Conservation (phyloP, 2,113 vertebrate genomes). For the Acrocephalus arundinaceus region DNA sequence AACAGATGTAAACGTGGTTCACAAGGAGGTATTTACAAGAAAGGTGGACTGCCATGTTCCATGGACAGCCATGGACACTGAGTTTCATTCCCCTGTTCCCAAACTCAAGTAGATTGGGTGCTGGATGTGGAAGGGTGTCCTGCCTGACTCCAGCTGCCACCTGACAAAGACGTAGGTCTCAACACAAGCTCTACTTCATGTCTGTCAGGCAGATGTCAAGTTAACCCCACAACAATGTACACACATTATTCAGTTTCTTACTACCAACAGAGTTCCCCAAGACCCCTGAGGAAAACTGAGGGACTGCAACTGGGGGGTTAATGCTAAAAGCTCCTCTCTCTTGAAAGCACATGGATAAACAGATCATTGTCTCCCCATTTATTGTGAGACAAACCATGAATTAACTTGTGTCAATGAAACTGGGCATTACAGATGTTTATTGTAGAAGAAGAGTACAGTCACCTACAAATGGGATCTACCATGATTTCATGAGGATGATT, state of each 20-base stretch:
- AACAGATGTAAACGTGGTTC: not conserved
- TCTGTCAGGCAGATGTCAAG: not conserved
- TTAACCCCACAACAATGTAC: not conserved
- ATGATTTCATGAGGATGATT: not conserved
- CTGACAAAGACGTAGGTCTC: not conserved
- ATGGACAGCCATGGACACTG: not conserved
- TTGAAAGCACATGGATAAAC: not conserved
- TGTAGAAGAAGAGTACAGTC: not conserved
- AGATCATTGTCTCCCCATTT: not conserved
- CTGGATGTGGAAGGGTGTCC: not conserved
- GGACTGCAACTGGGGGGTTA: not conserved
- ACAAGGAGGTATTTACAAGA: not conserved
- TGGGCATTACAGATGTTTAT: not conserved
- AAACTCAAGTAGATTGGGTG: not conserved
- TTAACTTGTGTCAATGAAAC: not conserved
- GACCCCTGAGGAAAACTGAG: not conserved
- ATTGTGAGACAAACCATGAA: not conserved
- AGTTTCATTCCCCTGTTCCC: not conserved
- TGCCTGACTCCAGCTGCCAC: not conserved
- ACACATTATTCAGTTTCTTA: not conserved
- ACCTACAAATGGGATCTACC: not conserved
- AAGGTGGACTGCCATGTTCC: not conserved
- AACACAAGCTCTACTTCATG: not conserved
- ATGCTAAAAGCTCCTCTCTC: not conserved
- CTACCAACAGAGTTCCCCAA: not conserved